Evolutionary conservation across 2,888 invertebrate species (phyloP), one percentile per base, ranked within the genome.

Genomic region (Pecten maximus): DNA sequence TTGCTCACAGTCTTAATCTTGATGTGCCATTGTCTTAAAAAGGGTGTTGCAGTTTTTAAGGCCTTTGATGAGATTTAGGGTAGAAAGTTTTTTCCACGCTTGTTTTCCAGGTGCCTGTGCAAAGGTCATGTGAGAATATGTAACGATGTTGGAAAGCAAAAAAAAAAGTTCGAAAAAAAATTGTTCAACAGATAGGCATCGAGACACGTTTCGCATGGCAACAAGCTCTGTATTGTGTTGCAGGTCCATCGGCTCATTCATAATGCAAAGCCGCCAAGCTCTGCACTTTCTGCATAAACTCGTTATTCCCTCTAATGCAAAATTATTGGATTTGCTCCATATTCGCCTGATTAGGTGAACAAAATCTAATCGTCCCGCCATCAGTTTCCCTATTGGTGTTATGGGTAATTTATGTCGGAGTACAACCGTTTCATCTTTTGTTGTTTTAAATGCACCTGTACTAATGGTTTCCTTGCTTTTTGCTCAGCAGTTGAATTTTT

Each of bases 251-350:
- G 28, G 0, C 74, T 74, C 74, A 74, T 74, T 74, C 74, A 74
- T 74, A 35, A 74, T 74, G 74, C 15, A 74, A 28, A 16, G 12
- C 35, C 4, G 74, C 35, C 74, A 28, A 28, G 74, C 74, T 35
- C 74, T 74, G 74, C 74, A 74, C 74, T 74, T 74, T 74, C 28
- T 74, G 74, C 74, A 74, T 74, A 74, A 74, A 74, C 74, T 74
- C 74, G 35, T 74, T 74, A 74, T 74, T 74, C 28, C 16, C 74
- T 35, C 28, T 74, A 74, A 74, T 74, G 74, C 74, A 74, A 74
- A 74, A 74, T 74, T 74, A 74, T 74, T 74, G 74, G 74, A 74
- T 74, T 74, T 74, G 74, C 8, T 35, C 74, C 74, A 74, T 74
- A 74, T 74, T 74, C 74, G 74, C 74, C 10, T 74, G 74, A 74